Evolutionary conservation across 1,140 invertebrate species (phyloP), one percentile per base, ranked within the genome.

Genomic region (Hyphantria cunea): DNA sequence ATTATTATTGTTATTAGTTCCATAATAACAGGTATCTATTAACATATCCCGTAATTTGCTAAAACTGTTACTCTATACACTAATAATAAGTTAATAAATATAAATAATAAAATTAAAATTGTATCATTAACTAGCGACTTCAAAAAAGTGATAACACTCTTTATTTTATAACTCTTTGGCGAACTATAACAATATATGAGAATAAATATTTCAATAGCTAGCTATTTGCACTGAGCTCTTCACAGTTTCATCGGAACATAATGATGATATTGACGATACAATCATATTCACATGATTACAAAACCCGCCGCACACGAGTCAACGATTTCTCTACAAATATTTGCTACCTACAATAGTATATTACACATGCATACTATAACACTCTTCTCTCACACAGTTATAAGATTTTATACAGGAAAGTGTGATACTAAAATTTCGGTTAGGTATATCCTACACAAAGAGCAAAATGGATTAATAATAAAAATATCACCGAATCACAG

Each of bases 1-100:
- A 82, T 85, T 67, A 81, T 89, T 90, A 86, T 86, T 88, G 82
- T 90, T 48, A 79, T 87, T 88, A 86, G 82, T 88, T 88, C 68
- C 79, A 79, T 82, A 77, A 77, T 76, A 72, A 74, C 71, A 64
- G 78, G 69, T 74, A 61, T 44, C 47, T 51, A 67, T 51, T 47
- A 67, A 61, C 52, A 60, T 61, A 66, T 52, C 45, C 45, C 56
- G 44, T 34, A 53, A 48, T 78, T 74, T 51, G 66, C 77, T 80
- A 79, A 55, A 34, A 58, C 45, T 49, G 55, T 58, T 48, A 44
- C 41, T 37, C 44, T 17, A 45, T 58, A 58, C 44, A 49, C 55
- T 58, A 58, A 39, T 49, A 49, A 58, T 58, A 39, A 58, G 54
- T 56, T 56, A 44, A 59, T 60, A 48, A 6, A 44, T 44, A 44